Evolutionary conservation across 1,140 invertebrate species (phyloP), one percentile per base, ranked within the genome.

Genomic region (Lysiphlebus fabarum): DNA sequence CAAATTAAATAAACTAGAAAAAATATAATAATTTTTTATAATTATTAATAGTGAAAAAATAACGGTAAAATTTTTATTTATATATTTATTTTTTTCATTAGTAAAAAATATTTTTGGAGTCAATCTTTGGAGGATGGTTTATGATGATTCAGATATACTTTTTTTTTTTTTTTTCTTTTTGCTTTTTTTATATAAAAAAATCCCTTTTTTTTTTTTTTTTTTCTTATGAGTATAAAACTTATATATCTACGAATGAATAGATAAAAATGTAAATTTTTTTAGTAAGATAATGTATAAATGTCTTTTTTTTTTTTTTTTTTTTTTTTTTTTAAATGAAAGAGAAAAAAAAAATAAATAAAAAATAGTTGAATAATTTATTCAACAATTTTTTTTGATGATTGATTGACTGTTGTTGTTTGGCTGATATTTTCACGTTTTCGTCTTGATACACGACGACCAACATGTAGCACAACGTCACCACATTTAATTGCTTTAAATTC

Each of bases 401-500:
- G 17, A 26, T 62, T 26, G 64, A 45, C 41, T 70, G 68, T 51
- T 62, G 64, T 6, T 61, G 42, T 14, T 36, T 59, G 65, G 17
- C 17, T 65, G 33, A 70, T 51, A 3, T 67, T 68, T 43, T 81
- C 80, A 12, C 75, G 65, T 56, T 76, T 76, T 53, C 78, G 76
- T 53, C 70, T 78, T 5, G 74, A 67, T 42, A 81, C 69, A 50
- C 90, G 83, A 73, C 91, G 83, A 62, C 88, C 85, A 65, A 95
- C 85, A 70, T 91, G 88, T 49, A 98, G 79, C 59, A 89, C 82
- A 45, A 98, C 88, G 72, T 91, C 86, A 41, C 93, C 93, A 68
- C 85, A 85, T 76, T 91, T 92, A 56, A 96, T 88, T 74, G 88
- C 87, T 72, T 95, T 94, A 77, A 98, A 97, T 68, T 92, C 85